Evolutionary conservation across 2,113 vertebrate genomes (phyloP), one percentile per base, ranked within the genome.

Genomic region (Oriolus oriolus): DNA sequence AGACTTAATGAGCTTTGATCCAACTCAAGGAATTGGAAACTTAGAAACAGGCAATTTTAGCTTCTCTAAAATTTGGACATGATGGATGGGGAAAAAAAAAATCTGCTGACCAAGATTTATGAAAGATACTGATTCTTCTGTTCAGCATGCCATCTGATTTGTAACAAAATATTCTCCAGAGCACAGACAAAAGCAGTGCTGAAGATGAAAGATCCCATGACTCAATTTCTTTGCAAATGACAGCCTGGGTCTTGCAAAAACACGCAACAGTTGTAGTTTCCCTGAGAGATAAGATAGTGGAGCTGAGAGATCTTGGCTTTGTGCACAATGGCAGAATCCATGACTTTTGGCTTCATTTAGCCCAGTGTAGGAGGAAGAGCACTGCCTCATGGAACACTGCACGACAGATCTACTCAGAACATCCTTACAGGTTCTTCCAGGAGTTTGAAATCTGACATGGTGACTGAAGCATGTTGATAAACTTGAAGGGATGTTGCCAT

Each of bases 201-300:
- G 16, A 68, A 68, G 12, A 35, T 15, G 5, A 37, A 59, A 57
- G 31, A 75, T 37, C 26, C 23, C 19, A 31, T 2, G 2, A 27
- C 30, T 73, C 37, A 12, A n/a, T 45, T 18, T 35, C 30, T 35
- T 47, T 39, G 27, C 37, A 84, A 65, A 61, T 30, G 9, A 57
- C 17, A 77, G 10, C 6, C 56, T 50, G 20, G 3, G 4, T 53
- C 64, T 74, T 66, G 17, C n/a, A 41, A 77, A 88, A 82, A 61
- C 1, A 5, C 15, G 7, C 21, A 59, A 47, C 7, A 14, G 7
- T 23, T 21, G 23, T 0, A 37, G 11, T 13, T 74, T 37, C 70
- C 35, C 39, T 63, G 28, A 41, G 30, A 77, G 42, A n/a, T 6
- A 3, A 64, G 21, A 24, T 1, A 44, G 4, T 6, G 73, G 54